Conservation (phyloP, 2,888 invertebrate genomes). For the Xanthorhoe spadicearia region DNA sequence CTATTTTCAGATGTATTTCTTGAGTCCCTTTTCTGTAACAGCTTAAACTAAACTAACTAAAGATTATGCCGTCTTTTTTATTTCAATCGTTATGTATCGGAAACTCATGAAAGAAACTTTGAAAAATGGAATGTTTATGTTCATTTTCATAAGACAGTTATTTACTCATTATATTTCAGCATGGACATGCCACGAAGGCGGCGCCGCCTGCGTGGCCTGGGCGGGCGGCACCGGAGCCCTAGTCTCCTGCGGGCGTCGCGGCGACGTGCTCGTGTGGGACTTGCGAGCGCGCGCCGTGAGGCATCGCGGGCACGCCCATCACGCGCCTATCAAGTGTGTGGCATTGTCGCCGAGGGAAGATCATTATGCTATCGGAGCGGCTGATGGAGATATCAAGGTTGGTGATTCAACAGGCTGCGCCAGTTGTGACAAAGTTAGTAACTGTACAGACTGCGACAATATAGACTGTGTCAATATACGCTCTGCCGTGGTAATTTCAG, state of each 20-base stretch:
- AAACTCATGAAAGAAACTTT: too few relatives aligned
- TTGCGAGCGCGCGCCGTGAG: slow-evolving; percentile 94
- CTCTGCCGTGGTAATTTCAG: too few relatives aligned
- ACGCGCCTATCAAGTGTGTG: slow-evolving; percentile 96
- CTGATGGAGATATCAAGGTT: slow-evolving; percentile 96
- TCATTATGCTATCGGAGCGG: slow-evolving; percentile 97
- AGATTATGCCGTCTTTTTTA: too few relatives aligned
- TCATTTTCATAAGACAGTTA: too few relatives aligned
- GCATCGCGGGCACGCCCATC: slow-evolving; percentile 94
- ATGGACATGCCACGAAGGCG: slow-evolving; percentile 97
- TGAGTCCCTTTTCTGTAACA: too few relatives aligned
- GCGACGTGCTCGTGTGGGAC: slow-evolving; percentile 98
- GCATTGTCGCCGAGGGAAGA: slow-evolving; percentile 98
- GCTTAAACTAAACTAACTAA: too few relatives aligned
- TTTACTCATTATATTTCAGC: slow-evolving; percentile 86
- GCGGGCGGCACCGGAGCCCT: slow-evolving; percentile 97
- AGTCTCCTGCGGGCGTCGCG: slow-evolving; percentile 98
- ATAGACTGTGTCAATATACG: too few relatives aligned
- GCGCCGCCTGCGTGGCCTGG: slow-evolving; percentile 94
- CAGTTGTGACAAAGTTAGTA: not conserved
- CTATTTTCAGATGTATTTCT: too few relatives aligned
- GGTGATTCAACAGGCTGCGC: not conserved
- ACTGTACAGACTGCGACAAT: too few relatives aligned
- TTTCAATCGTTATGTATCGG: too few relatives aligned
- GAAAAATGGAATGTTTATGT: too few relatives aligned